Evolutionary conservation across 2,113 vertebrate species (phyloP), one percentile per base, ranked within the genome.

Genomic region (Oxyruncus cristatus): DNA sequence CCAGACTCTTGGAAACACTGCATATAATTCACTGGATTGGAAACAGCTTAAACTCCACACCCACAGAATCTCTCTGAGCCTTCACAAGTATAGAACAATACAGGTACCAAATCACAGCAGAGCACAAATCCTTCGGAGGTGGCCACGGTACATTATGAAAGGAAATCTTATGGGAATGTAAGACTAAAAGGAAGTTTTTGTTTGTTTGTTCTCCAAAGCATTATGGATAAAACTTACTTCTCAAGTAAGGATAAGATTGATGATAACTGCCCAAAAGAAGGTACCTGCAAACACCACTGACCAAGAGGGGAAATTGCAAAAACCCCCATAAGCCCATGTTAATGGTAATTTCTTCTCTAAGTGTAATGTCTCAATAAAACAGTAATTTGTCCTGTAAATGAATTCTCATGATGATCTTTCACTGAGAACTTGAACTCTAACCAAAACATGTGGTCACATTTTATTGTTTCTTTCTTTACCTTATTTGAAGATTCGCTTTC

Each of bases 11-110:
- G 63, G 42, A 92, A 94, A 70, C 30, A 2, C 59, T 91, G 92
- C 37, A 86, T 77, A 42, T 9, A 58, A 77, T 93, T 71, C 84
- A 4, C 35, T 84, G 76, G 47, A 67, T 89, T 77, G 74, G 83
- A 83, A 94, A 52, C 37, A 58, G 44, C 52, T 95, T 67, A 78
- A 93, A 55, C 52, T 68, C 52, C 61, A 74, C 73, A 72, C 39
- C 66, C 81, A 50, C 92, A 24, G n/a, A 85, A 76, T 52, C 56
- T 14, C 11, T 46, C 35, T 21, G 56, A 68, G 37, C 6, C 63
- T 61, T 62, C 53, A 19, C 62, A 24, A 17, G 28, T 16, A 22
- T 0, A 21, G 37, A 53, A 41, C 1, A 19, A 53, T 1, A 3
- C 24, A 62, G 58, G 23, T 18, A 91, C 14, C 55, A 89, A 62